Evolutionary conservation across 2,888 invertebrate genomes (phyloP).

Genomic region (Pristionchus japonicus): DNA sequence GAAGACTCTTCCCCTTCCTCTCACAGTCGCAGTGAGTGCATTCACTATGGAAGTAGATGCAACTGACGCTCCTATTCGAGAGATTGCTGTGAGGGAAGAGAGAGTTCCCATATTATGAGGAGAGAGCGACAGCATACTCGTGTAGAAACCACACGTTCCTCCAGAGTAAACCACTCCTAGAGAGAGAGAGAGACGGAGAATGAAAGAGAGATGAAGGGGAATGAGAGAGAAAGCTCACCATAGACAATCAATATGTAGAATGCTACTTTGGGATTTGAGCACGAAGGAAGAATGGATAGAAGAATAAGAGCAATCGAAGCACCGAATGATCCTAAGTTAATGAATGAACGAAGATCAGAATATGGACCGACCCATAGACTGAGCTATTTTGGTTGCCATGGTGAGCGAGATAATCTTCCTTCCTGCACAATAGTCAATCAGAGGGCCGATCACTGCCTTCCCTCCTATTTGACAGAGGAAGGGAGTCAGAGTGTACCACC

Average conservation of each 20-base stretch:
- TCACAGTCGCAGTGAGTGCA: constrained; percentile 13
- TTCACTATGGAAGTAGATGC: constrained; percentile 11
- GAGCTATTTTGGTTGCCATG: constrained; percentile 17
- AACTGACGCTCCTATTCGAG: background rate
- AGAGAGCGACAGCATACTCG: constrained; percentile 15
- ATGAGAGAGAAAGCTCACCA: constrained; percentile 38
- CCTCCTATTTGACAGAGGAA: no score
- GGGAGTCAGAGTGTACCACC: no score
- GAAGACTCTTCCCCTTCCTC: background rate
- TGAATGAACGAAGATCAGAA: background rate
- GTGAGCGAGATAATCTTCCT: background rate
- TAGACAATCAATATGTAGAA: constrained; percentile 1
- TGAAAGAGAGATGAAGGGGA: constrained; percentile 34
- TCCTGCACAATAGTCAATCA: background rate
- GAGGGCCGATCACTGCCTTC: background rate
- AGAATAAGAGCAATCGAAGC: background rate
- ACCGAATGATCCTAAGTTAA: background rate
- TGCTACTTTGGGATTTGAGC: background rate
- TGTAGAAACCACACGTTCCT: constrained; percentile 41
- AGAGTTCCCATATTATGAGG: constrained; percentile 25
- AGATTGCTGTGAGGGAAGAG: background rate
- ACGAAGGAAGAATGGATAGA: constrained; percentile 5
- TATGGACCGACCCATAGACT: background rate
- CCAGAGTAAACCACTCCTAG: constrained; percentile 12
- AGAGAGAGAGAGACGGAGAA: background rate